These are phyloP conservation scores for Coenonympha glycerion DNA, from an alignment of 2,888 invertebrate species.

Conservation along the genomic window DNA sequence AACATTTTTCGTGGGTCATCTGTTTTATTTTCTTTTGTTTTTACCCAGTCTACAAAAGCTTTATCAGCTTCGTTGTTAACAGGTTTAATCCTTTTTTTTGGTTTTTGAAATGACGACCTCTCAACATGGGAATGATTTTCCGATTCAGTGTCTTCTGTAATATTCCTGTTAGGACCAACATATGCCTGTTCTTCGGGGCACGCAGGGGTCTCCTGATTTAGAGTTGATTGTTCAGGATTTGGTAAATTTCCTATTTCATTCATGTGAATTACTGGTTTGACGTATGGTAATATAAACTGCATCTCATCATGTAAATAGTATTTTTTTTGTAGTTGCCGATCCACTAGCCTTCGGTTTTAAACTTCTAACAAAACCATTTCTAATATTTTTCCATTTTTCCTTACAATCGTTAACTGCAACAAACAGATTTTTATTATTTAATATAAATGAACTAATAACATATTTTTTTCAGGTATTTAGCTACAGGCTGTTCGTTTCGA, in stretches of 20 bases:
- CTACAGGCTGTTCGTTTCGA: too few relatives aligned
- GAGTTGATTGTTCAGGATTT: neutral
- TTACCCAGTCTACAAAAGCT: neutral
- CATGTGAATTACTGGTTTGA: neutral
- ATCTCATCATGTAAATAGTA: conserved; percentile 3
- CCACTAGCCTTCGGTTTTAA: neutral
- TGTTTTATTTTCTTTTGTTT: neutral
- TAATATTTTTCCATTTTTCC: conserved; percentile 5
- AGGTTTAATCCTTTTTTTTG: neutral
- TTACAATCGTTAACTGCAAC: neutral
- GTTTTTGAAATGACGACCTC: neutral
- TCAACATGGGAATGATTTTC: neutral
- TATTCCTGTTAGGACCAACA: too few relatives aligned
- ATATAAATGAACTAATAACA: too few relatives aligned
- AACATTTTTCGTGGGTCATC: conserved; percentile 4
- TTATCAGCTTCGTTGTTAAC: neutral
- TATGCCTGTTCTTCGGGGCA: neutral
- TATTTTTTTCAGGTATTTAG: too few relatives aligned
- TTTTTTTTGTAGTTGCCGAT: conserved; percentile 3
- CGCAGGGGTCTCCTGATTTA: too few relatives aligned
- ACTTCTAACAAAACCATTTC: conserved; percentile 6
- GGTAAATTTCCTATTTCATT: neutral
- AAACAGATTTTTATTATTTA: neutral
- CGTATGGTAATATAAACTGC: conserved; percentile 1
- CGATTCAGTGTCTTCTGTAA: too few relatives aligned